phyloP scores from a whole-genome alignment of 2,888 invertebrate species.

The Apodemia zela region DNA sequence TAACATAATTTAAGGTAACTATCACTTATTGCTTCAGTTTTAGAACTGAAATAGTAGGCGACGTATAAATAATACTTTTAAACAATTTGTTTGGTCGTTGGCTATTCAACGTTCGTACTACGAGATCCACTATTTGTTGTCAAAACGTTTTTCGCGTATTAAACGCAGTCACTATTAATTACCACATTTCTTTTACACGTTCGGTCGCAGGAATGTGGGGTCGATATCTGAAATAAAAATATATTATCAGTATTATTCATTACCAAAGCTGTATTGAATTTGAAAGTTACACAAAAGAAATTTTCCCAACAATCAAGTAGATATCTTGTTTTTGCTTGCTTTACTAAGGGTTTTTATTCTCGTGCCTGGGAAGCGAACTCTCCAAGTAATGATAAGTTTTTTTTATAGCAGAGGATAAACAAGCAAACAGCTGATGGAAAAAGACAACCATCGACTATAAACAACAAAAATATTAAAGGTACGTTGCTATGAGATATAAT shows the following conservation, averaged over 20 bases:
- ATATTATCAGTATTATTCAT: background rate
- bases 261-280: background rate
- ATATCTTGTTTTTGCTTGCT: background rate
- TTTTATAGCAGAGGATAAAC: no score
- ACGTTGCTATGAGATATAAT: no score
- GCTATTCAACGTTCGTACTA: constrained; percentile 16
- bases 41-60: constrained; percentile 21
- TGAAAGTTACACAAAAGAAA: background rate
- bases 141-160: background rate
- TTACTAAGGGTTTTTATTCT: background rate
- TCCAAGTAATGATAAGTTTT: no score
- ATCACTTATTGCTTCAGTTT: constrained; percentile 24
- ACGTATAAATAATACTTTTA: constrained; percentile 29
- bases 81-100: constrained; percentile 17
- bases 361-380: no score
- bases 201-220: constrained; percentile 71
- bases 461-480: no score
- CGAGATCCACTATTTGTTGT: constrained; percentile 15
- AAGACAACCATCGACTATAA: no score
- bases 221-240: constrained; percentile 60
- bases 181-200: constrained; percentile 81
- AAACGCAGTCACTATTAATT: constrained; percentile 33
- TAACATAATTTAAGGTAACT: constrained; percentile 23
- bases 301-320: background rate
- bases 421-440: no score